Evolutionary conservation across 2,888 invertebrate species (phyloP), one percentile per base, ranked within the genome.

Genomic region (Mythimna loreyi): DNA sequence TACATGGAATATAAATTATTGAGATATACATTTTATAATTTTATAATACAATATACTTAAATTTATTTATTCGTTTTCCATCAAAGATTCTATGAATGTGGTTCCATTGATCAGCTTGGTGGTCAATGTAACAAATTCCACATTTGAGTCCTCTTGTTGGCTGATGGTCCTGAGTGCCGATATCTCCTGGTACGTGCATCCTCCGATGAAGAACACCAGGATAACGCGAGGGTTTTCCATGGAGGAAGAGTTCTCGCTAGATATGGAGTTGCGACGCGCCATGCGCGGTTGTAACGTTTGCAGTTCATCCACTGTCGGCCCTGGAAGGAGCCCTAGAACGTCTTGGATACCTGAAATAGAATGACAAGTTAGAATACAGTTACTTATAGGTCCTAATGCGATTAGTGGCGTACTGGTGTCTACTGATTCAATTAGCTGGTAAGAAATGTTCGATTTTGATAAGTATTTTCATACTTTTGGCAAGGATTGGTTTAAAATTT

Each of bases 101-200:
- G 97, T 97, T 57, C 99, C 99, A 92, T 99, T 99, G 55, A 99
- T 98, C 49, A 99, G 94, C 92, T 99, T 99, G 0, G 99, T 99
- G 4, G 99, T 99, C 56, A 98, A 98, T 78, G 99, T 97, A 11
- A 99, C 97, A 91, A 98, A 99, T 89, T 99, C 99, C 0, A 98
- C 98, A 85, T 98, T 98, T 8, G 97, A 97, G 72, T 98, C 98
- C 87, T 98, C 98, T 88, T 97, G 97, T 80, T 97, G 97, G 16
- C 97, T 97, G 25, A 98, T 94, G 84, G 97, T 97, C 71, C 98
- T 96, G 13, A 98, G 88, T 0, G 98, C 98, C 0, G 98, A 97
- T 85, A 98, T 97, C 94, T 99, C 99, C 2, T 99, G 98, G 94
- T 98, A 99, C 0, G 99, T 99, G 89, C 99, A 98, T 0, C 99